These are phyloP conservation scores for Metellina segmentata DNA, from an alignment of 2,888 invertebrate genomes.

Conservation along the genomic window DNA sequence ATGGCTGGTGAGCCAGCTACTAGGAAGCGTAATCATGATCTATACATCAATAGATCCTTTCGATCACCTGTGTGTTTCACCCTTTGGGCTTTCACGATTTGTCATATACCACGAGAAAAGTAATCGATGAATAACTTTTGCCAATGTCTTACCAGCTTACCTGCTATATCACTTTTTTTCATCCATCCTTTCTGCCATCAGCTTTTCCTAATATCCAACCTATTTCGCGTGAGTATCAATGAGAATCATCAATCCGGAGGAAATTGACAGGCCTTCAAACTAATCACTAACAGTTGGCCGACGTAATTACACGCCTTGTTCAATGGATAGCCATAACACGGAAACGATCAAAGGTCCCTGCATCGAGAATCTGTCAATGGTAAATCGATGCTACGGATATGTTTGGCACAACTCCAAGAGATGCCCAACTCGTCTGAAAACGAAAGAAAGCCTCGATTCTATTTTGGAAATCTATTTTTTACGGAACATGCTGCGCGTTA, in stretches of 20 bases:
- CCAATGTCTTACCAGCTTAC: too few relatives aligned
- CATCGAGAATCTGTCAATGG: constrained; percentile 71
- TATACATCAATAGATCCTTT: too few relatives aligned
- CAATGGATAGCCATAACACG: constrained; percentile 32
- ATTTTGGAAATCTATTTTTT: constrained; percentile 36
- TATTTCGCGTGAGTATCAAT: not conserved
- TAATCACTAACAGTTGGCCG: constrained; percentile 11
- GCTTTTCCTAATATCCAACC: not conserved
- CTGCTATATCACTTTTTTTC: too few relatives aligned
- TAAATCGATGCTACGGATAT: constrained; percentile 57
- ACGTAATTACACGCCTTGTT: constrained; percentile 41
- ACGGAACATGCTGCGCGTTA: constrained; percentile 3
- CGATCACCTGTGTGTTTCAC: too few relatives aligned
- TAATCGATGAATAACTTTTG: too few relatives aligned
- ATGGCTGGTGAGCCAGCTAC: too few relatives aligned
- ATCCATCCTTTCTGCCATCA: too few relatives aligned
- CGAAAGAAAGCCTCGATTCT: constrained; percentile 22
- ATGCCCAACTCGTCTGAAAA: not conserved
- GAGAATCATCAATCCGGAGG: not conserved
- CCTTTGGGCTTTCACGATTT: too few relatives aligned
- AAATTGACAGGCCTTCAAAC: not conserved
- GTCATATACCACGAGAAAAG: too few relatives aligned
- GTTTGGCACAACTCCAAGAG: constrained; percentile 53
- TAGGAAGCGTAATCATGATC: too few relatives aligned
- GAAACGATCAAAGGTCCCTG: constrained; percentile 25